These are phyloP conservation scores for Megalurothrips usitatus DNA, from an alignment of 2,888 invertebrate species.

Conservation along the genomic window DNA sequence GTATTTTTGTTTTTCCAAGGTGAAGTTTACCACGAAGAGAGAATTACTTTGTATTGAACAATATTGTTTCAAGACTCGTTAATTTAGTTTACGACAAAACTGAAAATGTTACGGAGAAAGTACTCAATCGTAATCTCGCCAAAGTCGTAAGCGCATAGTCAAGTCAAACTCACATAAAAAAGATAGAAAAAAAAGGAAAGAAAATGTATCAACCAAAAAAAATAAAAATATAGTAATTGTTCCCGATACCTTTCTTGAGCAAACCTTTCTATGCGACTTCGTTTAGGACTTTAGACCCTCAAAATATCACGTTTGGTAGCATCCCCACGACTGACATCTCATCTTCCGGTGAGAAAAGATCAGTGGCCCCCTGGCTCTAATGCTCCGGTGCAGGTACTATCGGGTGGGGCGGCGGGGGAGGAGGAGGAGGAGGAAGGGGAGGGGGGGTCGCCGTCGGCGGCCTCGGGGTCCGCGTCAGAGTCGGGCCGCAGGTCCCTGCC, in stretches of 20 bases:
- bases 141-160: constrained; percentile 6
- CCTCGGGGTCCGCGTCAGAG: not conserved
- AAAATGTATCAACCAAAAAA: constrained; percentile 23
- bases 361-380: not conserved
- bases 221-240: not conserved
- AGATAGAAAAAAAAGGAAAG: constrained; percentile 17
- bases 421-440: constrained; percentile 33
- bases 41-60: not conserved
- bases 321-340: constrained; percentile 5
- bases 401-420: not conserved
- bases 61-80: not conserved
- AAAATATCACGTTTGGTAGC: constrained; percentile 12
- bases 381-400: not conserved
- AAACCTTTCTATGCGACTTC: constrained; percentile 21
- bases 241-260: constrained; percentile 24
- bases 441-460: constrained; percentile 6
- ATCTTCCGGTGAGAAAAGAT: constrained; percentile 10
- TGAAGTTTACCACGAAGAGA: constrained; percentile 19
- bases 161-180: constrained; percentile 24
- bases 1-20: not conserved
- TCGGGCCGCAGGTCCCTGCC: constrained; percentile 51
- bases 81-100: constrained; percentile 4
- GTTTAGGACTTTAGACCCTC: constrained; percentile 14
- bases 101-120: not conserved
- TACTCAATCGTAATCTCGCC: not conserved